Conservation (phyloP, 2,888 invertebrate species). For the Gandaritis pyraliata region DNA sequence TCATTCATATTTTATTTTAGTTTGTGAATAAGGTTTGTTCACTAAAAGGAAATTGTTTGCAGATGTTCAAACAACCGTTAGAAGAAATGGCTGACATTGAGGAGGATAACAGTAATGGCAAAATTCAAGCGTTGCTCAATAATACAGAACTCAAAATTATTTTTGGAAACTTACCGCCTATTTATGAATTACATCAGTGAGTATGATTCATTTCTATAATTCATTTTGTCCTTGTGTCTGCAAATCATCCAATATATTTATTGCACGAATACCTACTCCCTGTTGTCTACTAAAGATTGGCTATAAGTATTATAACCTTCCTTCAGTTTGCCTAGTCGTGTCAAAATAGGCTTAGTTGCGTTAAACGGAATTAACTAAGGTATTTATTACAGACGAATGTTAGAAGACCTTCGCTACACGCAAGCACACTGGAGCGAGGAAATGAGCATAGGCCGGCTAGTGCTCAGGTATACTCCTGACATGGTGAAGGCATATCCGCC, state of each 20-base stretch:
- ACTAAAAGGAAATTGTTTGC: slow-evolving; percentile 46
- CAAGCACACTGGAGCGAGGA: slow-evolving; percentile 95
- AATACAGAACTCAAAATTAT: slow-evolving; percentile 97
- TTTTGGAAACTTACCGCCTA: slow-evolving; percentile 97
- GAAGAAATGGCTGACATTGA: slow-evolving; percentile 90
- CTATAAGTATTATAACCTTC: too few relatives aligned
- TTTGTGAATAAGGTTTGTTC: slow-evolving; percentile 12
- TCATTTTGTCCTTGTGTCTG: slow-evolving; percentile 6
- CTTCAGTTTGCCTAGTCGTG: not conserved
- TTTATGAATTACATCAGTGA: slow-evolving; percentile 95
- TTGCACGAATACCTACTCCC: not conserved
- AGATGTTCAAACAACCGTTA: slow-evolving; percentile 97
- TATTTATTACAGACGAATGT: slow-evolving; percentile 76
- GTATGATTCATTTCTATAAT: slow-evolving; percentile 44
- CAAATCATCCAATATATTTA: not conserved
- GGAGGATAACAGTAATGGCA: slow-evolving; percentile 86
- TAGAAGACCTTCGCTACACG: slow-evolving; percentile 86
- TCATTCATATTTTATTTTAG: slow-evolving; percentile 9
- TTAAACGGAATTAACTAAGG: too few relatives aligned
- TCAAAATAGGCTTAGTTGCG: too few relatives aligned
- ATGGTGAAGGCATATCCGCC: slow-evolving; percentile 98
- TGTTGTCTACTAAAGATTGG: too few relatives aligned
- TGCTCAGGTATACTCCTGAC: slow-evolving; percentile 93
- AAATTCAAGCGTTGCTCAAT: slow-evolving; percentile 90
- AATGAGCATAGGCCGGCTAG: slow-evolving; percentile 93